Conservation (phyloP, 1,140 invertebrate genomes). For the Oryzaephilus surinamensis region DNA sequence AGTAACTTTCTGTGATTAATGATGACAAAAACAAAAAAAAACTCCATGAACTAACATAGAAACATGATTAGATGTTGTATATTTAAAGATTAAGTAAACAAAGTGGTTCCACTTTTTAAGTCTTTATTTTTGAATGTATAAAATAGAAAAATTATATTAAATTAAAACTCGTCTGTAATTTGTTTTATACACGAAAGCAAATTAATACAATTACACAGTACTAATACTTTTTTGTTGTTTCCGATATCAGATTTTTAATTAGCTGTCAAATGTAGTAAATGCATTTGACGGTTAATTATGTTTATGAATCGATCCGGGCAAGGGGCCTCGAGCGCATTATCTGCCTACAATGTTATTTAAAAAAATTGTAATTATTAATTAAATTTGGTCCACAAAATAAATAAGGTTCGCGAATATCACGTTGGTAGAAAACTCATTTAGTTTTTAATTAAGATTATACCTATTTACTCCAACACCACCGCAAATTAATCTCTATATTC, state of each 20-base stretch:
- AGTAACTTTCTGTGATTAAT: no score
- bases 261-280: slow-evolving; percentile 26
- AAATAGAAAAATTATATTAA: no score
- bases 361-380: slow-evolving; percentile 23
- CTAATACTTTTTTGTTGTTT: no score
- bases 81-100: no score
- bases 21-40: no score
- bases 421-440: slow-evolving; percentile 27
- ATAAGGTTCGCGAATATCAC: slow-evolving; percentile 21
- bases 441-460: slow-evolving; percentile 31
- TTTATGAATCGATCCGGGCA: slow-evolving; percentile 11
- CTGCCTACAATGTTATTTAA: slow-evolving; percentile 13
- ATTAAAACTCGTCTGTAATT: no score
- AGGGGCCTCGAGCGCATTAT: slow-evolving; percentile 10
- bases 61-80: no score
- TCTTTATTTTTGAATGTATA: no score
- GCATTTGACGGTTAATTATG: slow-evolving; percentile 26
- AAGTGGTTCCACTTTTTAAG: no score
- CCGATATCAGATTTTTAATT: slow-evolving; percentile 24
- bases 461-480: slow-evolving; percentile 22
- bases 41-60: no score
- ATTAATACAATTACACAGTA: no score
- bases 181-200: no score
- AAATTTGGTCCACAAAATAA: slow-evolving; percentile 22
- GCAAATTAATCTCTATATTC: slow-evolving; percentile 24